These are phyloP conservation scores for Chlorodrepanis virens DNA, from an alignment of 2,113 vertebrate species.

Conservation along the genomic window DNA sequence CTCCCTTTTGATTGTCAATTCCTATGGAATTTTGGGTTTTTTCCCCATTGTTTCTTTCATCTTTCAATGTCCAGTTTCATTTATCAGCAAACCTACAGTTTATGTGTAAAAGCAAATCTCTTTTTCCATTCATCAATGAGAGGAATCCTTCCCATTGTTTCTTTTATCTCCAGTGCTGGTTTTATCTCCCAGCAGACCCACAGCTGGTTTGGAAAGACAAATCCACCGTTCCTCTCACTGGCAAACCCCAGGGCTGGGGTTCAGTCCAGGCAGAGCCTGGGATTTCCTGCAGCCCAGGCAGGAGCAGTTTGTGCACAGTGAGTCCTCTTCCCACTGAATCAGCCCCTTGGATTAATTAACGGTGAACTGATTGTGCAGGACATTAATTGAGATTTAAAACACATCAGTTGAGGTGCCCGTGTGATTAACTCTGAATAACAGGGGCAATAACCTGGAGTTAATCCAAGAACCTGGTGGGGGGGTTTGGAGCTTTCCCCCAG, in stretches of 20 bases:
- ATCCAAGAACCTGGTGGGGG: not conserved
- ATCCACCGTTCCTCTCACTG: too few relatives aligned
- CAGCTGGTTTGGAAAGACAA: too few relatives aligned
- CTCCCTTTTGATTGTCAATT: too few relatives aligned
- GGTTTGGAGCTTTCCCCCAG: not conserved
- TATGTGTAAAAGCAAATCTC: too few relatives aligned
- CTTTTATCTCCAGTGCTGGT: too few relatives aligned
- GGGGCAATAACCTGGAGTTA: not conserved
- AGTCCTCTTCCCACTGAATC: constrained; percentile 30
- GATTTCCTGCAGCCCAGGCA: not conserved
- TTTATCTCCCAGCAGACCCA: too few relatives aligned
- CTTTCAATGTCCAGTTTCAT: too few relatives aligned
- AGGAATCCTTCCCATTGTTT: too few relatives aligned
- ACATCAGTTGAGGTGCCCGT: not conserved
- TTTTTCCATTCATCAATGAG: too few relatives aligned
- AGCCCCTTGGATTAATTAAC: constrained; percentile 15
- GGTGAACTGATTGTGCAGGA: constrained; percentile 29
- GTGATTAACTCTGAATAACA: constrained; percentile 46
- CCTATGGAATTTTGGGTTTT: too few relatives aligned
- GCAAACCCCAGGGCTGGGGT: not conserved
- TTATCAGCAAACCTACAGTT: too few relatives aligned
- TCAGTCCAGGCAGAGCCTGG: not conserved
- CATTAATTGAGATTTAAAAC: constrained; percentile 53
- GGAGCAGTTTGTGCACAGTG: not conserved
- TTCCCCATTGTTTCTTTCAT: too few relatives aligned